Evolutionary conservation across 2,888 invertebrate species (phyloP).

Genomic region (Xylota sylvarum): DNA sequence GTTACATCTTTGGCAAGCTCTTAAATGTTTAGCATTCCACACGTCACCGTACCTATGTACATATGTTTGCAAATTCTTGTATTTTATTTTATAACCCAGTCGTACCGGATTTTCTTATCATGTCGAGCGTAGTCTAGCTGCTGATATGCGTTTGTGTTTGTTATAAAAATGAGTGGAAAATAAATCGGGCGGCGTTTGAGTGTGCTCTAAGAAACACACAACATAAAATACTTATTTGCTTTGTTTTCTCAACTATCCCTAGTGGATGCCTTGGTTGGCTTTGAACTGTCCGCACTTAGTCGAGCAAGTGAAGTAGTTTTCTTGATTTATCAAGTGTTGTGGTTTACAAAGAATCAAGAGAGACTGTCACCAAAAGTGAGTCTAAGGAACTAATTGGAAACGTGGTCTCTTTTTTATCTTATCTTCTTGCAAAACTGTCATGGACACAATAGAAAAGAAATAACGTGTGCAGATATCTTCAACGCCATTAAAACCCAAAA

Average conservation of each 20-base stretch:
- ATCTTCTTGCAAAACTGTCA: constrained; percentile 26
- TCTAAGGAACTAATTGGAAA: constrained; percentile 7
- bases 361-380: constrained; percentile 5
- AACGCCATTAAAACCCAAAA: constrained; percentile 7
- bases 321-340: constrained; percentile 29
- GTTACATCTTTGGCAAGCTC: constrained; percentile 27
- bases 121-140: constrained; percentile 3
- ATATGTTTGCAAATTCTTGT: constrained; percentile 20
- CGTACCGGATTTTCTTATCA: constrained; percentile 51
- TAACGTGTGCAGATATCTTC: constrained; percentile 23
- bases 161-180: constrained; percentile 31
- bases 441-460: constrained; percentile 13
- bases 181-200: constrained; percentile 27
- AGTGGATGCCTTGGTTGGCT: constrained; percentile 9
- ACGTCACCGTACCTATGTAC: neutral
- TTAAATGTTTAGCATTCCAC: constrained; percentile 9
- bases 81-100: constrained; percentile 21
- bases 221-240: neutral
- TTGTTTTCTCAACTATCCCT: neutral
- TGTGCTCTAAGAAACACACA: neutral
- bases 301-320: constrained; percentile 7
- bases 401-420: constrained; percentile 43
- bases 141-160: constrained; percentile 25
- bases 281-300: neutral
- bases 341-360: constrained; percentile 17